Evolutionary conservation across 2,113 vertebrate genomes (phyloP).

Genomic region (Tychaedon coryphoeus): DNA sequence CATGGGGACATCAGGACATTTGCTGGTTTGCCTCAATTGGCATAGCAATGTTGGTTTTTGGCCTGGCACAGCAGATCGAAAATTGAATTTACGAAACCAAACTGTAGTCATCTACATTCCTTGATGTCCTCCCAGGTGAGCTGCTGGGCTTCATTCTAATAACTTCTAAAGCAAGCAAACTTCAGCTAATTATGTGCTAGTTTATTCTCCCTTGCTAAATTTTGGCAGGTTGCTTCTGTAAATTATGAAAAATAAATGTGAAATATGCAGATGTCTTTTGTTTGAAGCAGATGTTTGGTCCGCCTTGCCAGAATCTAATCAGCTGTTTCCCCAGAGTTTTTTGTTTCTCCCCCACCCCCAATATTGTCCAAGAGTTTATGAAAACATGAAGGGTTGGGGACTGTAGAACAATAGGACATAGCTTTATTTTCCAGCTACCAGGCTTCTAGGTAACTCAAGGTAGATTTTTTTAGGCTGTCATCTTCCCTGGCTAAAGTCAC

Average conservation of each 20-base stretch:
- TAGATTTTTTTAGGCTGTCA: background rate
- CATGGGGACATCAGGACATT: slow-evolving; percentile 10
- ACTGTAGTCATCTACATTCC: slow-evolving; percentile 69
- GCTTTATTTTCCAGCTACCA: slow-evolving; percentile 1
- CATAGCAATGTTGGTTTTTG: slow-evolving; percentile 38
- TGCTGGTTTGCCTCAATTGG: slow-evolving; percentile 39
- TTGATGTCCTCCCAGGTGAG: slow-evolving; percentile 83
- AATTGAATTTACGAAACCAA: slow-evolving; percentile 77
- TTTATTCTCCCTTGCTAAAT: slow-evolving; percentile 87
- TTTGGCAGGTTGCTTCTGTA: slow-evolving; percentile 97
- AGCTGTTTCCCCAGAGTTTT: slow-evolving; percentile 82
- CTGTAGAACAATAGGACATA: slow-evolving; percentile 35
- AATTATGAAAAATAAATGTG: slow-evolving; percentile 99
- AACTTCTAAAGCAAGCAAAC: slow-evolving; percentile 97
- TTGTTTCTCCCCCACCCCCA: slow-evolving; percentile 18
- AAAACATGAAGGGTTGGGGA: slow-evolving; percentile 76
- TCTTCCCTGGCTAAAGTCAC: background rate
- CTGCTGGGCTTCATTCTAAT: slow-evolving; percentile 84
- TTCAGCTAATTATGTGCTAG: slow-evolving; percentile 93
- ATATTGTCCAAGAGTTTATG: slow-evolving; percentile 80
- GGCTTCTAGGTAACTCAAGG: background rate
- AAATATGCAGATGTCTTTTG: slow-evolving; percentile 99
- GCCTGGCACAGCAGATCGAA: slow-evolving; percentile 43
- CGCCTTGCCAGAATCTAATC: slow-evolving; percentile 96
- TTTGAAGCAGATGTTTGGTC: slow-evolving; percentile 99